phyloP scores from a whole-genome alignment of 1,140 invertebrate genomes.

The Saxidomus purpurata region DNA sequence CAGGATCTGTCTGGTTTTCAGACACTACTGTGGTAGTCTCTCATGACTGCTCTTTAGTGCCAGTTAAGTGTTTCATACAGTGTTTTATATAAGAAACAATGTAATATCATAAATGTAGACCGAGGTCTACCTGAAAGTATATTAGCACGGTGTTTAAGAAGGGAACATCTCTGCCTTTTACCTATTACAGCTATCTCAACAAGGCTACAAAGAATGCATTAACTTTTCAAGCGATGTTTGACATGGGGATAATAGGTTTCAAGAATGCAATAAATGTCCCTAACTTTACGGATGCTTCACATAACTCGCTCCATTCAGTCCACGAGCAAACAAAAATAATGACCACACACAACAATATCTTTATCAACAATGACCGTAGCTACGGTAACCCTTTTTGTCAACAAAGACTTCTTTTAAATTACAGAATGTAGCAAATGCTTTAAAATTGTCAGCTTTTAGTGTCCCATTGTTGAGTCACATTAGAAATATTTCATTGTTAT shows the following conservation, averaged over 20 bases:
- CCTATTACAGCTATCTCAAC: neutral
- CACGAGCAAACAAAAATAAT: neutral
- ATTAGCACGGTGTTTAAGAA: neutral
- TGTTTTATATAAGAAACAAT: no score
- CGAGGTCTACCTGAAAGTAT: no score
- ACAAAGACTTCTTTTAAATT: conserved; percentile 1
- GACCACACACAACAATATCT: conserved; percentile 1
- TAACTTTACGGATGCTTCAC: conserved; percentile 35
- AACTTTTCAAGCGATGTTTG: neutral
- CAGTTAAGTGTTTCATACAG: no score
- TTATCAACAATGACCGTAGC: conserved; percentile 12
- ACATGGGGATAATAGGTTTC: conserved; percentile 2
- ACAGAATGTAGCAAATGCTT: conserved; percentile 5
- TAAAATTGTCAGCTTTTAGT: conserved; percentile 26
- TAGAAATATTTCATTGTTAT: conserved; percentile 29
- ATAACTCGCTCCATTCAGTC: conserved; percentile 27
- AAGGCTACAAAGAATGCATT: conserved; percentile 15
- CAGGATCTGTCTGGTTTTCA: no score
- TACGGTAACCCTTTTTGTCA: conserved; percentile 34
- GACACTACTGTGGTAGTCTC: no score
- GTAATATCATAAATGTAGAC: no score
- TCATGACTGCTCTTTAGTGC: no score
- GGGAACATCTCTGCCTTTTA: neutral
- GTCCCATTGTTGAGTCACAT: neutral
- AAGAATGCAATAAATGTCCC: conserved; percentile 41